These are phyloP conservation scores for Actinopyga echinites DNA, from an alignment of 53 echinoderm and acorn worm species.

Conservation along the genomic window DNA sequence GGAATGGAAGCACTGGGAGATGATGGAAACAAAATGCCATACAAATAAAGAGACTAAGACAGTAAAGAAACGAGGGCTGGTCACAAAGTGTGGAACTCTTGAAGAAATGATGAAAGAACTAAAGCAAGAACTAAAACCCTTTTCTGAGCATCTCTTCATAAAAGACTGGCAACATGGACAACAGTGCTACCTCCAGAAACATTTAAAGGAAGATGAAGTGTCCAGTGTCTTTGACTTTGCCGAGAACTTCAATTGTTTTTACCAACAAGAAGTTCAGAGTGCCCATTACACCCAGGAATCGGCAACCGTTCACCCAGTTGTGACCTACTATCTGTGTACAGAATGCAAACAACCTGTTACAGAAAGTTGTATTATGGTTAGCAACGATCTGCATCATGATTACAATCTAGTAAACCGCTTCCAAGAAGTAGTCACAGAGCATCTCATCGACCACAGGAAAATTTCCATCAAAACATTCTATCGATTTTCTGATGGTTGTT, in stretches of 20 bases:
- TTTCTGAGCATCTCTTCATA: conserved; percentile 47
- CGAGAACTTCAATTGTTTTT: conserved; percentile 59
- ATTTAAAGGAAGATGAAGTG: conserved; percentile 21
- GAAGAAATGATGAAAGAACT: conserved; percentile 32
- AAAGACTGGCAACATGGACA: conserved; percentile 57
- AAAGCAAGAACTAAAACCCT: conserved; percentile 28
- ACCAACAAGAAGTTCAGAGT: conserved; percentile 59
- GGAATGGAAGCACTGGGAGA: conserved; percentile 44
- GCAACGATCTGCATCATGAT: conserved; percentile 53
- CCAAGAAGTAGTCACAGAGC: conserved; percentile 24
- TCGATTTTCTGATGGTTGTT: conserved; percentile 64
- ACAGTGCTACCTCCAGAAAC: not conserved
- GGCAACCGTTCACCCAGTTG: conserved; percentile 64
- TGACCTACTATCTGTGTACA: conserved; percentile 53
- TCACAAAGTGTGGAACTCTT: not conserved
- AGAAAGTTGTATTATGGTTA: conserved; percentile 42
- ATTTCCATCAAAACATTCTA: conserved; percentile 18
- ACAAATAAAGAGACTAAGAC: conserved; percentile 2
- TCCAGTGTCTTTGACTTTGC: conserved; percentile 55
- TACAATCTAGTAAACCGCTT: conserved; percentile 61
- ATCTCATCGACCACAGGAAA: conserved; percentile 18
- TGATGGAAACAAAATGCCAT: conserved; percentile 4
- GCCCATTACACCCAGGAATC: conserved; percentile 66
- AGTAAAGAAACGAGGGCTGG: conserved; percentile 34
- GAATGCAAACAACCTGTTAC: conserved; percentile 18